These are phyloP conservation scores for Pyrrhosoma nymphula DNA, from an alignment of 2,888 invertebrate species.

Conservation along the genomic window DNA sequence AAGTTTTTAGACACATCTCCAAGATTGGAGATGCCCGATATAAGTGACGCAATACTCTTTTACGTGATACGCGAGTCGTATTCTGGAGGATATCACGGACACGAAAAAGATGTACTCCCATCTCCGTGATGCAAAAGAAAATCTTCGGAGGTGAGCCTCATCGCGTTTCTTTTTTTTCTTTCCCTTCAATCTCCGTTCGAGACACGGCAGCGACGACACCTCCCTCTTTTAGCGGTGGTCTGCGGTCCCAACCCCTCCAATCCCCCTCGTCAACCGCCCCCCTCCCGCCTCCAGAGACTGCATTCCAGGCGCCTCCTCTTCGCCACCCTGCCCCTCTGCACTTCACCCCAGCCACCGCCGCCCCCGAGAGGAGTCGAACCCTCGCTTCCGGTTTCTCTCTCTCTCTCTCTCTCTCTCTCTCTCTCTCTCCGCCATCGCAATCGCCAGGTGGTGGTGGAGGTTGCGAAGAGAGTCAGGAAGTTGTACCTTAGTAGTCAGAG, in stretches of 20 bases:
- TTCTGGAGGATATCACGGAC: background rate
- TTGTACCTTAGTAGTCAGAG: background rate
- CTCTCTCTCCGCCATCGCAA: background rate
- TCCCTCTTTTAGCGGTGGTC: background rate
- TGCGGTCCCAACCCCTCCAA: background rate
- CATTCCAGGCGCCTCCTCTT: background rate
- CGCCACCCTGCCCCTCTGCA: background rate
- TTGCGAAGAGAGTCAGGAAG: background rate
- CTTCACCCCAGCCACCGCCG: background rate
- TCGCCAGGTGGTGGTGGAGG: background rate
- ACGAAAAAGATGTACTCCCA: background rate
- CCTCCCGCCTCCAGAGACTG: background rate
- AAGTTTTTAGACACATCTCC: background rate
- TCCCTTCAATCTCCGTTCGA: background rate
- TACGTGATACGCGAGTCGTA: background rate
- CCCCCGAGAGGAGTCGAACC: background rate
- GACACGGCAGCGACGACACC: background rate
- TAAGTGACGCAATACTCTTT: background rate
- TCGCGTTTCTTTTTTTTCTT: background rate
- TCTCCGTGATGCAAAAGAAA: background rate
- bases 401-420: no score
- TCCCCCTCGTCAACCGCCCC: background rate
- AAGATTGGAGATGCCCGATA: background rate
- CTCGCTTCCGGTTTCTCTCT: background rate
- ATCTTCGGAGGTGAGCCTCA: background rate